These are phyloP conservation scores for Babylonia areolata DNA, from an alignment of 1,140 invertebrate species.

Conservation along the genomic window DNA sequence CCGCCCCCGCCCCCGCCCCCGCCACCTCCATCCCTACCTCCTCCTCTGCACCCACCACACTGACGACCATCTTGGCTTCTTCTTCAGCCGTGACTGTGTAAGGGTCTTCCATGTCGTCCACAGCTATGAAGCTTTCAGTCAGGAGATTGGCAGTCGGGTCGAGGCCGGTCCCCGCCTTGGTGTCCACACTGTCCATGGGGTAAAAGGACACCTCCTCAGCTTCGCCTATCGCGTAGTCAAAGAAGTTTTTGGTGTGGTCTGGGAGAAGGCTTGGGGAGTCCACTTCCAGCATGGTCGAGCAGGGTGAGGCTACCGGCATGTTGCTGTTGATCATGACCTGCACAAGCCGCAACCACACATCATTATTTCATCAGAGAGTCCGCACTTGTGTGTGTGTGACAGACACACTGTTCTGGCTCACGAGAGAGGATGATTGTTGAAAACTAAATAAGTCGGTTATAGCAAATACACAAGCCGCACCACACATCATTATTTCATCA, in stretches of 20 bases:
- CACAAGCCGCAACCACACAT: not conserved
- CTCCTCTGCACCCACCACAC: not conserved
- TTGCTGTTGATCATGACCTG: constrained; percentile 19
- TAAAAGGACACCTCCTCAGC: not conserved
- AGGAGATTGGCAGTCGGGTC: not conserved
- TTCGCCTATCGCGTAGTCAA: not conserved
- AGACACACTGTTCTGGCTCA: no score
- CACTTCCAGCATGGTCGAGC: not conserved
- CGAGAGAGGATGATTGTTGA: no score
- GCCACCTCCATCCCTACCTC: not conserved
- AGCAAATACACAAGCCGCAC: no score
- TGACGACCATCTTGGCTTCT: not conserved
- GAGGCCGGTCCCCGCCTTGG: not conserved
- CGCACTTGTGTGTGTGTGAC: no score
- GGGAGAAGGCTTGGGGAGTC: not conserved
- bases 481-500: no score
- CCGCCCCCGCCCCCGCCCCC: not conserved
- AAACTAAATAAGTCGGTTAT: no score
- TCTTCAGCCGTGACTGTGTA: not conserved
- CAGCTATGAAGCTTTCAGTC: not conserved
- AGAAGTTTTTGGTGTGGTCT: constrained; percentile 15
- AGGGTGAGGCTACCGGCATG: constrained; percentile 3
- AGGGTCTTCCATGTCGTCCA: not conserved
- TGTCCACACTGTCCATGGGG: not conserved
- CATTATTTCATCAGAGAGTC: no score